Evolutionary conservation across 2,113 vertebrate species (phyloP).

Genomic region (Smithornis capensis): DNA sequence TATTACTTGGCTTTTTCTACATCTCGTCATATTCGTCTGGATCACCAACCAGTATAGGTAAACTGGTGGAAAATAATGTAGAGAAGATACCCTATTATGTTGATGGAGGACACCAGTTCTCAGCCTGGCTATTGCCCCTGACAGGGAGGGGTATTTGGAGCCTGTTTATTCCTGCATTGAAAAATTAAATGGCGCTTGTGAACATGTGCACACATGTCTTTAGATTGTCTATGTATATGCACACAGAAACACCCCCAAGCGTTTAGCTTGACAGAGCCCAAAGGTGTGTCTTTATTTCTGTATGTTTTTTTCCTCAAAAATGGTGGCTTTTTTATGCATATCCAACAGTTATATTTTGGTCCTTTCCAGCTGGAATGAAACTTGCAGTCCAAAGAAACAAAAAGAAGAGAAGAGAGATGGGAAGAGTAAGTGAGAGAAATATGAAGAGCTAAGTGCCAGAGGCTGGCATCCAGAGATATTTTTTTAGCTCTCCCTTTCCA

Average conservation of each 20-base stretch:
- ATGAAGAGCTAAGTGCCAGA: neutral
- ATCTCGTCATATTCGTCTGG: neutral
- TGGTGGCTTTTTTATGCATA: neutral
- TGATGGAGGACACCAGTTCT: neutral
- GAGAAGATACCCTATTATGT: neutral
- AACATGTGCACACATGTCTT: neutral
- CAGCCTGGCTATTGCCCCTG: neutral
- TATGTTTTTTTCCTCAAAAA: neutral
- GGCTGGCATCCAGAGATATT: constrained; percentile 2
- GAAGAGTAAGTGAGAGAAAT: neutral
- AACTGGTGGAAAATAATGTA: neutral
- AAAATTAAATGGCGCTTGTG: neutral
- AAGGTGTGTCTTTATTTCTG: neutral
- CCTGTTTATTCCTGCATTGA: neutral
- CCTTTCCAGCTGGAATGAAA: constrained; percentile 25
- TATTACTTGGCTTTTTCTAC: neutral
- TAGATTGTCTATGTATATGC: neutral
- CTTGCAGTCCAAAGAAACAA: neutral
- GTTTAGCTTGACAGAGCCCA: neutral
- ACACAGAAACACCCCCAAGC: neutral
- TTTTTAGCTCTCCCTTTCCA: neutral
- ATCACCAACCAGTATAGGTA: neutral
- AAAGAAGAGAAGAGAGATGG: neutral
- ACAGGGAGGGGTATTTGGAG: neutral
- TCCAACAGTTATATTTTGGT: neutral